Evolutionary conservation across 2,888 invertebrate genomes (phyloP).

Genomic region (Drosophila algonquin): DNA sequence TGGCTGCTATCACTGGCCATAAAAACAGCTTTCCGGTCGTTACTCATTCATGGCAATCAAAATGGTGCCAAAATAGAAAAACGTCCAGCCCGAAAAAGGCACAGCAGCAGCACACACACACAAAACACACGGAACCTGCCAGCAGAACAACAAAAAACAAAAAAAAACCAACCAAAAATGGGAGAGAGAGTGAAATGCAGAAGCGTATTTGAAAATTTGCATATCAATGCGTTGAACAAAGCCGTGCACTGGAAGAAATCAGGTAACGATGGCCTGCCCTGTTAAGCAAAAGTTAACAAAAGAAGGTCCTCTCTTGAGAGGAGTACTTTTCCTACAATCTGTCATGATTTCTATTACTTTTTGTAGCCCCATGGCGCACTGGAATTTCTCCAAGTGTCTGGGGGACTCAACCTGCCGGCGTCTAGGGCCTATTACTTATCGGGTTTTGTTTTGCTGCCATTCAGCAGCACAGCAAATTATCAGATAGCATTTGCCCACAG

Average conservation of each 20-base stretch:
- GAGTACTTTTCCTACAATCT: too few relatives aligned
- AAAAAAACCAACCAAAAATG: constrained; percentile 19
- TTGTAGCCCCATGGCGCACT: too few relatives aligned
- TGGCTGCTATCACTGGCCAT: constrained; percentile 79
- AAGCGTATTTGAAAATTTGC: constrained; percentile 74
- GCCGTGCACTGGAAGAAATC: constrained; percentile 48
- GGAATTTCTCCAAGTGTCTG: not conserved
- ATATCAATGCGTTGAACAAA: constrained; percentile 70
- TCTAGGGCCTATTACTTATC: constrained; percentile 64
- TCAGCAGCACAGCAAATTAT: constrained; percentile 70
- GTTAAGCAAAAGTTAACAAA: not conserved
- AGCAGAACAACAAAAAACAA: constrained; percentile 15
- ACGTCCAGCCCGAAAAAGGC: constrained; percentile 42
- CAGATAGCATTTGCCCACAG: constrained; percentile 63
- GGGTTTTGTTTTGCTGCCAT: constrained; percentile 64
- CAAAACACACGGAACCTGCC: constrained; percentile 19
- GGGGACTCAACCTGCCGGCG: constrained; percentile 4
- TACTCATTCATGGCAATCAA: constrained; percentile 82
- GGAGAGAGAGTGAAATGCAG: constrained; percentile 24
- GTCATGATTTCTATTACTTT: not conserved
- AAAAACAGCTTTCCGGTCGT: constrained; percentile 83
- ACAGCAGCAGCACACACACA: not conserved
- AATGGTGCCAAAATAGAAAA: constrained; percentile 77
- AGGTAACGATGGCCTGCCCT: not conserved
- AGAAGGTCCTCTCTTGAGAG: accelerated